Conservation (phyloP, 2,888 invertebrate genomes). For the Drosophila subquinaria region DNA sequence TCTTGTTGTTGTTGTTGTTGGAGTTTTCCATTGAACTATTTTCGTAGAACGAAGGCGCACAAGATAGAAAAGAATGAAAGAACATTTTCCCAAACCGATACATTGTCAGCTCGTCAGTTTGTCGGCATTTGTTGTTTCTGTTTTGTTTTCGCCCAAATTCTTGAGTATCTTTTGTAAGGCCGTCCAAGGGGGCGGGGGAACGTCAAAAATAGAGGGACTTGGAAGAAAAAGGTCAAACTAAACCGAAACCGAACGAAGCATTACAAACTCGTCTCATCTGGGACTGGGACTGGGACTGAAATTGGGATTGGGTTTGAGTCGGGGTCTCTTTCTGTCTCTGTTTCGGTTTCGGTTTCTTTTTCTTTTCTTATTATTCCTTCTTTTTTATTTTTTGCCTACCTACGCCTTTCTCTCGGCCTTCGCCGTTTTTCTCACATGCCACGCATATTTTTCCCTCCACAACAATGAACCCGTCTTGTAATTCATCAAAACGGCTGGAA, state of each 20-base stretch:
- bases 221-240: conserved; percentile 70
- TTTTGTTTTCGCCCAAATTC: conserved; percentile 57
- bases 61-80: conserved; percentile 17
- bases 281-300: background rate
- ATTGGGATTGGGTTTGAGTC: conserved; percentile 3
- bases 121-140: conserved; percentile 52
- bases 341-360: conserved; percentile 1
- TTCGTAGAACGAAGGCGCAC: conserved; percentile 62
- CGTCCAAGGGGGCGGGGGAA: conserved; percentile 18
- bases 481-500: conserved; percentile 66
- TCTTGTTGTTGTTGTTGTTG: conserved; percentile 40
- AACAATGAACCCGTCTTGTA: conserved; percentile 63
- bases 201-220: conserved; percentile 19
- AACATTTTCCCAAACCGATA: conserved; percentile 62
- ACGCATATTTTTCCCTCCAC: conserved; percentile 64
- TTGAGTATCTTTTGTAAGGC: conserved; percentile 38
- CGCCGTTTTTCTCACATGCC: conserved; percentile 76
- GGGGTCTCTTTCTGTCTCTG: conserved; percentile 3
- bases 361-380: conserved; percentile 8
- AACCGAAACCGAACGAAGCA: conserved; percentile 55
- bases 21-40: conserved; percentile 79
- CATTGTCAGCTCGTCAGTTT: conserved; percentile 52
- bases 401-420: conserved; percentile 47
- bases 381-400: conserved; percentile 43
- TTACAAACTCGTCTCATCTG: conserved; percentile 59